These are phyloP conservation scores for Heteromurus nitidus DNA, from an alignment of 2,888 invertebrate genomes.

Conservation along the genomic window DNA sequence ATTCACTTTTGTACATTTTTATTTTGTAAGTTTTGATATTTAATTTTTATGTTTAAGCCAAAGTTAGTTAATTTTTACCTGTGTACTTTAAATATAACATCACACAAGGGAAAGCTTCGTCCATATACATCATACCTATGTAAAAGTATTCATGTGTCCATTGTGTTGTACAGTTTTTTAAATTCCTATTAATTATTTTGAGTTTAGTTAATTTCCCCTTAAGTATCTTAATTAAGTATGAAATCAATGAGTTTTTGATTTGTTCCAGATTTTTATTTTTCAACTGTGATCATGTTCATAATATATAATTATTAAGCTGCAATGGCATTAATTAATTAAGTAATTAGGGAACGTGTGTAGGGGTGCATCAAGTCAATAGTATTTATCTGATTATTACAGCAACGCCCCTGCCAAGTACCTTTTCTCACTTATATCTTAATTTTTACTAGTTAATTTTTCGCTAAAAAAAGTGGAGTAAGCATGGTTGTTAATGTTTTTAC, in stretches of 20 bases:
- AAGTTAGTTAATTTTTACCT: neutral
- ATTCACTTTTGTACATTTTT: neutral
- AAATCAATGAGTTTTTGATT: too few species aligned
- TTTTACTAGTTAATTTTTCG: too few species aligned
- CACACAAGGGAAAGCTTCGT: too few species aligned
- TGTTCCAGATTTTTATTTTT: slow-evolving; percentile 15
- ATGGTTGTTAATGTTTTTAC: too few species aligned
- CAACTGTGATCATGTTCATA: slow-evolving; percentile 49
- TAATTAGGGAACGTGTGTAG: too few species aligned
- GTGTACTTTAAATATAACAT: too few species aligned
- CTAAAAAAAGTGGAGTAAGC: too few species aligned
- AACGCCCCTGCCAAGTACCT: neutral
- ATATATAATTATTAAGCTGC: slow-evolving; percentile 6
- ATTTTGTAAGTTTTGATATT: slow-evolving; percentile 9
- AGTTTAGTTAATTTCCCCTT: too few species aligned
- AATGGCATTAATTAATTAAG: neutral
- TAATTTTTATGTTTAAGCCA: neutral
- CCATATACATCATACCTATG: slow-evolving; percentile 44
- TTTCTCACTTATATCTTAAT: too few species aligned
- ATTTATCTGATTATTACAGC: neutral
- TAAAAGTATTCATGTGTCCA: slow-evolving; percentile 52
- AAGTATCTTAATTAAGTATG: too few species aligned
- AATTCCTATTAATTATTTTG: too few species aligned
- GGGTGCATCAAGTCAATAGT: slow-evolving; percentile 3
- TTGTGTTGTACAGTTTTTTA: slow-evolving; percentile 35